Evolutionary conservation across 2,113 vertebrate species (phyloP), one percentile per base, ranked within the genome.

Genomic region (Melanostigma gelatinosum): DNA sequence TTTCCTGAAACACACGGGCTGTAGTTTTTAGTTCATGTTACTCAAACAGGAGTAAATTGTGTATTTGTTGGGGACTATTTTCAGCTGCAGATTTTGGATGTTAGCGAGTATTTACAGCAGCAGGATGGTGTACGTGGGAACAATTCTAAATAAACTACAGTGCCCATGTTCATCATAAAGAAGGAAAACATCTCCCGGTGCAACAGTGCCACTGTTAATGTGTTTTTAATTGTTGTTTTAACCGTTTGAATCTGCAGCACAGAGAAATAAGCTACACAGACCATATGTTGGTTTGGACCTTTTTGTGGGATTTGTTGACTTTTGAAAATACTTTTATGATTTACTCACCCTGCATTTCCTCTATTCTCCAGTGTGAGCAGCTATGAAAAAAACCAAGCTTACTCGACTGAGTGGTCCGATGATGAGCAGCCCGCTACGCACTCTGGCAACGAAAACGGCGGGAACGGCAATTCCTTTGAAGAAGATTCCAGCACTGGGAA

Each of bases 341-440:
- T 18, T 8, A 18, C 32, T 82, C 15, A 36, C 32, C 24, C 13
- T 60, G 15, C 12, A 3, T 69, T 50, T 46, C 40, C 46, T 55
- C 40, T n/a, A 0, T 48, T 54, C 15, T 38, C 32, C 85, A 98
- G 97, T 0, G 97, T 99, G 63, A 98, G 97, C 95, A 99, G 98
- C 95, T 98, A 97, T 0, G 97, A 99, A 9, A 96, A 96, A 18
- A 96, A 96, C 91, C 97, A 99, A 93, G 93, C 97, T 8, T 97
- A 96, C 76, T 95, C 96, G 2, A 92, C 97, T 0, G 98, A 99
- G 89, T 99, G 98, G 98, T 99, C 98, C 0, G 98, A 99, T 0
- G 98, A 99, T 0, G 98, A 99, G 79, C 96, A 97, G 79, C 96
- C 97, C 40, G 34, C 94, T 4, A 84, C 96, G 4, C 94, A 94